Conservation (phyloP, 2,797 vertebrate species). For the Sylvilagus floridanus region DNA sequence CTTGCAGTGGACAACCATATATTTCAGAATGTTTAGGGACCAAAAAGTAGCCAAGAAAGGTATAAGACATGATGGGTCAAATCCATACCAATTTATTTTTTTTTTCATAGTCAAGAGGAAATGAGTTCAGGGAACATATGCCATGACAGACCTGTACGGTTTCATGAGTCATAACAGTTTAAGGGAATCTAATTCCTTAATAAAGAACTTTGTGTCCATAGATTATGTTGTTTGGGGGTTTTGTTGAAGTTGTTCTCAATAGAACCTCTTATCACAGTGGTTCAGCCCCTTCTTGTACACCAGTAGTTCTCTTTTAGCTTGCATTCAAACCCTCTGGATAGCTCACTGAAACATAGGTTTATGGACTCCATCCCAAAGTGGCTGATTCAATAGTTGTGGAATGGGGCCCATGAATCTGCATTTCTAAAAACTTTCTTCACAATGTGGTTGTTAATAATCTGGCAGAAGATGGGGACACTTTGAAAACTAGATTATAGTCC, state of each 20-base stretch:
- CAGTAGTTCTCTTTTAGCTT: background rate
- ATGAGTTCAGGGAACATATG: background rate
- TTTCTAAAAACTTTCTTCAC: background rate
- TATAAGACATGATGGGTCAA: background rate
- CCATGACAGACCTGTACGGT: background rate
- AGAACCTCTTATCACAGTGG: background rate
- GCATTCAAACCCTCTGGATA: background rate
- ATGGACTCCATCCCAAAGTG: background rate
- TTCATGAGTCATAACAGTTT: background rate
- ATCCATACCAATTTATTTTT: background rate
- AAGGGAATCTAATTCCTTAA: background rate
- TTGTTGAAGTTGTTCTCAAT: background rate
- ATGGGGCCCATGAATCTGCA: background rate
- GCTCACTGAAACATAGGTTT: background rate
- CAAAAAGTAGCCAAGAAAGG: background rate
- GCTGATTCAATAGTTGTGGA: background rate
- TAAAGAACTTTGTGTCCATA: background rate
- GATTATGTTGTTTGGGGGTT: background rate
- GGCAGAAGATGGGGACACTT: background rate
- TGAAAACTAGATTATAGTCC: background rate
- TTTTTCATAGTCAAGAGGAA: slow-evolving; percentile 20
- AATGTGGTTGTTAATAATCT: background rate
- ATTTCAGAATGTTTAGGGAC: background rate
- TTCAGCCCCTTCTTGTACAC: background rate
- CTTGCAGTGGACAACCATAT: background rate